Percentiles rank a stretch among this genome's conserved stretches.
phyloP scores from a whole-genome alignment of 1,140 invertebrate species.

The Leguminivora glycinivorella region DNA sequence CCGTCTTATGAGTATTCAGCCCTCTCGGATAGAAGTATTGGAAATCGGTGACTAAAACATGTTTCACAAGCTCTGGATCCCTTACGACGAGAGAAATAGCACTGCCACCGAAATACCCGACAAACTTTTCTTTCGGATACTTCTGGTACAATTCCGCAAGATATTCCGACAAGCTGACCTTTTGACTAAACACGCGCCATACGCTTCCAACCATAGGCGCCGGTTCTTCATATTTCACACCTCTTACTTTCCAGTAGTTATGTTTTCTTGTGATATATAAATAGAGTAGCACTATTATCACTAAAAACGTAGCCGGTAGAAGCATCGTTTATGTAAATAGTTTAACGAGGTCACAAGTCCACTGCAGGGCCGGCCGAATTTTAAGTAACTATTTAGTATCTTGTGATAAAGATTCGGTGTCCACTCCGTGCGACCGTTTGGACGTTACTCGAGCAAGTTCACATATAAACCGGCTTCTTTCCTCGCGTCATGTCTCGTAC shows the following conservation, averaged over 20 bases:
- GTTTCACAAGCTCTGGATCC: conserved; percentile 80
- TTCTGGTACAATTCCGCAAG: conserved; percentile 35
- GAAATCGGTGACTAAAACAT: conserved; percentile 79
- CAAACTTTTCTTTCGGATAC: conserved; percentile 39
- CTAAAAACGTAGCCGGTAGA: neutral
- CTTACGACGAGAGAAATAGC: conserved; percentile 70
- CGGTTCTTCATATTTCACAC: neutral
- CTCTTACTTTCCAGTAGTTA: conserved; percentile 16
- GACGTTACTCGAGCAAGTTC: neutral
- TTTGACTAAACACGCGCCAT: conserved; percentile 31
- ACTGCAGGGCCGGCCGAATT: neutral
- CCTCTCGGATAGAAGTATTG: conserved; percentile 65
- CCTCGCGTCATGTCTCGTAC: neutral
- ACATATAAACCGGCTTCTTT: neutral
- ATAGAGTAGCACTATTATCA: neutral
- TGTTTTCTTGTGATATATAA: neutral
- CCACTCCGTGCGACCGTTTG: neutral
- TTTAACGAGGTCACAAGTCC: neutral
- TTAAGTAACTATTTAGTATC: neutral
- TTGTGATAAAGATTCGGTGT: neutral
- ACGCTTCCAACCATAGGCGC: conserved; percentile 45
- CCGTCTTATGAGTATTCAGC: conserved; percentile 38
- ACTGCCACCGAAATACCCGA: conserved; percentile 33
- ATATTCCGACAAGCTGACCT: conserved; percentile 37
- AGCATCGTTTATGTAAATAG: neutral